Evolutionary conservation across 2,113 vertebrate genomes (phyloP), one percentile per base, ranked within the genome.

Genomic region (Carassius carassius): DNA sequence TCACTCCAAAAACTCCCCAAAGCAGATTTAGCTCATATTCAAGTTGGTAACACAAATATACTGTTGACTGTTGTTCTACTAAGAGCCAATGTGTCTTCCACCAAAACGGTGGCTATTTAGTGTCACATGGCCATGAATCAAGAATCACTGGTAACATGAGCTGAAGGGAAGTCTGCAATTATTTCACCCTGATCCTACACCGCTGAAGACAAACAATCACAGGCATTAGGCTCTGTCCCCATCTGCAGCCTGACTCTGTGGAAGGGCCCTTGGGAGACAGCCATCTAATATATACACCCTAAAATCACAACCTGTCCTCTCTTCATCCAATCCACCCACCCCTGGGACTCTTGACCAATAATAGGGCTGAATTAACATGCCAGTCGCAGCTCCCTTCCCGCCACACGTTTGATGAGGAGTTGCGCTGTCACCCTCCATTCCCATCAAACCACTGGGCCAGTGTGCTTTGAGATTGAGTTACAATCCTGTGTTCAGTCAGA

Each of bases 401-500:
- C 44, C 23, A 44, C 8, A 54, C 41, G 17, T 73, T 78, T 85
- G 84, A 87, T 84, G 69, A 74, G 84, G 75, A 84, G 85, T 41
- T 63, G 60, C 5, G 19, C 76, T 56, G 76, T 88, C 84, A 69
- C 81, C 75, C 67, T 51, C 60, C 23, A 86, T 86, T 79, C 56
- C 25, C 73, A 80, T 88, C 86, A 87, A 82, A 49, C 13, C 54
- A 12, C 76, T 35, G 69, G 76, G 23, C 69, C 29, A 1, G 23
- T 19, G 63, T 51, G 54, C 72, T 60, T 65, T 78, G 79, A 82
- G 83, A 85, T 44, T 78, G 86, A 85, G 79, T 85, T 85, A 83
- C 74, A 19, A 83, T 13, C 11, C 70, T 69, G 62, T 58, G 72
- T 82, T 86, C 25, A 81, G 58, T 47, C 29, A 63, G 73, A 74